Percentiles rank a stretch among this genome's conserved stretches.
phyloP scores from a whole-genome alignment of 2,888 invertebrate genomes.

The Chouioia cunea region DNA sequence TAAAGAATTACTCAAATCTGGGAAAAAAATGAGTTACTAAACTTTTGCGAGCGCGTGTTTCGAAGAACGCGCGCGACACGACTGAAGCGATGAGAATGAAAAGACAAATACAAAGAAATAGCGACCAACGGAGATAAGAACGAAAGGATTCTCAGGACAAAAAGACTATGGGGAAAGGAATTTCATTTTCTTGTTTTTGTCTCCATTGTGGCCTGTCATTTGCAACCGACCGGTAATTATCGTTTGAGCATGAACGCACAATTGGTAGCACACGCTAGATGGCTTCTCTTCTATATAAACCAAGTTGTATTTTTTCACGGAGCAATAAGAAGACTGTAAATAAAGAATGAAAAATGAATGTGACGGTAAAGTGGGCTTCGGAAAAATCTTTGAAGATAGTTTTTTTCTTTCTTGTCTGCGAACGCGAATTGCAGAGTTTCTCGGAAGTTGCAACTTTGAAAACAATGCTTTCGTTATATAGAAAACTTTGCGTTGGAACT shows the following conservation, averaged over 20 bases:
- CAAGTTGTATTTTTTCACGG: conserved; percentile 22
- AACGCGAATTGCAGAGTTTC: conserved; percentile 5
- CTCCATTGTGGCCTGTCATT: conserved; percentile 37
- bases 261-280: conserved; percentile 15
- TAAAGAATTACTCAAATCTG: conserved; percentile 34
- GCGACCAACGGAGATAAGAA: conserved; percentile 26
- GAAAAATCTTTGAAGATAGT: conserved; percentile 23
- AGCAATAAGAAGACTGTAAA: too few relatives aligned
- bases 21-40: conserved; percentile 9
- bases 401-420: not conserved
- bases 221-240: conserved; percentile 35
- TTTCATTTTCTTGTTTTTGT: conserved; percentile 19
- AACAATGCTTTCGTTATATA: too few relatives aligned
- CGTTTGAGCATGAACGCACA: conserved; percentile 21
- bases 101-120: conserved; percentile 37
- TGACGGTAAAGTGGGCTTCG: conserved; percentile 19
- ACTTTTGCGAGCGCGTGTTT: conserved; percentile 15
- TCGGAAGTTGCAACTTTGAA: conserved; percentile 10
- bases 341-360: conserved; percentile 2
- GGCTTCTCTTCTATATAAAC: too few relatives aligned
- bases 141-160: conserved; percentile 14
- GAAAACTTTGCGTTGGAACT: not conserved
- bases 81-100: conserved; percentile 40
- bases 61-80: not conserved
- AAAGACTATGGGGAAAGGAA: conserved; percentile 17